A percentile compares a stretch with the other conserved stretches of the same genome.
Conservation (phyloP, 2,888 invertebrate species). For the Gastrophysa polygoni region DNA sequence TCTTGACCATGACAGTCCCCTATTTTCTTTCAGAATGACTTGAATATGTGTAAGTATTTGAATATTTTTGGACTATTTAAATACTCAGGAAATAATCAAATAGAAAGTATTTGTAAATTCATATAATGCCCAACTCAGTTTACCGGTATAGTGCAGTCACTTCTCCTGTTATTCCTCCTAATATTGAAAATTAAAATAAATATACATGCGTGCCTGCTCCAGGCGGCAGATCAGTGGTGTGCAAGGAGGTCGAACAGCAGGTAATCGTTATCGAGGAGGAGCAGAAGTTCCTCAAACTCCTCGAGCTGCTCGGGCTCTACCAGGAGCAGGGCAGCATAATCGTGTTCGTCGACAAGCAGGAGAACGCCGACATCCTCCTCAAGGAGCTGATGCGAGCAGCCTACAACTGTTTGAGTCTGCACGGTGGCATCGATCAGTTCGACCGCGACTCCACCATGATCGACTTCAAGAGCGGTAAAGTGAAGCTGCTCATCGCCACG, state of each 20-base stretch:
- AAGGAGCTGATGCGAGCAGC: slow-evolving; percentile 96
- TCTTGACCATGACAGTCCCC: no score
- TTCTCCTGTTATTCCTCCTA: no score
- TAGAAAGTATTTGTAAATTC: no score
- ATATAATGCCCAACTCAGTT: no score
- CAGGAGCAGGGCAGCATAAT: slow-evolving; percentile 92
- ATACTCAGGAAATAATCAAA: no score
- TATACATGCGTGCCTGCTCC: neutral
- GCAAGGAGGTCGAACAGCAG: slow-evolving; percentile 96
- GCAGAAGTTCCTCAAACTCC: slow-evolving; percentile 94
- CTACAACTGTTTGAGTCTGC: slow-evolving; percentile 95
- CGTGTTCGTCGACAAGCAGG: slow-evolving; percentile 98
- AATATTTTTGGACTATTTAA: no score
- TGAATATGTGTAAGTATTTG: no score
- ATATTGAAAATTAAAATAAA: no score
- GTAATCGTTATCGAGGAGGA: slow-evolving; percentile 94
- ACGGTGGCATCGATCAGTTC: slow-evolving; percentile 99
- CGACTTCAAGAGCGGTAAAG: slow-evolving; percentile 91
- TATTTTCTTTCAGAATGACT: no score
- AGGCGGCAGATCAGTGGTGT: slow-evolving; percentile 89
- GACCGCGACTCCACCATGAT: slow-evolving; percentile 97
- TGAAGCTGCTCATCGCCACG: slow-evolving; percentile 93
- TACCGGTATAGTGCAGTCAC: no score
- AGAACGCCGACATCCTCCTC: slow-evolving; percentile 90
- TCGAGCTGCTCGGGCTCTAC: slow-evolving; percentile 96